These are phyloP conservation scores for Asarcornis scutulata DNA, from an alignment of 2,113 vertebrate species.

Conservation along the genomic window DNA sequence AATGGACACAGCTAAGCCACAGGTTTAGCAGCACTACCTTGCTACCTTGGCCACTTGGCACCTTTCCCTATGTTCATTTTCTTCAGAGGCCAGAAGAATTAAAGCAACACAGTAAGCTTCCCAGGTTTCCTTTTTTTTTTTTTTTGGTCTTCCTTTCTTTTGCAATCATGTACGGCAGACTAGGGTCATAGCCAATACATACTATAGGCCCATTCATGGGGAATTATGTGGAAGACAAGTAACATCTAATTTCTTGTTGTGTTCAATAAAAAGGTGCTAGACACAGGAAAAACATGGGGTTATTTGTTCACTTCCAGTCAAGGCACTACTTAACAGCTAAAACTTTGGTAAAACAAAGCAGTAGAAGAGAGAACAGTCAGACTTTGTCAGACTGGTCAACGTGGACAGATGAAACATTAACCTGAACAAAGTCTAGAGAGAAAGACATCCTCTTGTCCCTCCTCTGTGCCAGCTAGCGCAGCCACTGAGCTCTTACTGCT, in stretches of 20 bases:
- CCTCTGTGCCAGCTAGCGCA: neutral
- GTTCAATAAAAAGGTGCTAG: neutral
- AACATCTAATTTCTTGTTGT: neutral
- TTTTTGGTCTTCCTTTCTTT: neutral
- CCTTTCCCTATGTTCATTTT: neutral
- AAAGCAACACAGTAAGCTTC: neutral
- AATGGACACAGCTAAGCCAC: neutral
- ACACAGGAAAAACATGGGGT: neutral
- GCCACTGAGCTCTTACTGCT: neutral
- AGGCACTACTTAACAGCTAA: neutral
- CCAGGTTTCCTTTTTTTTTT: neutral
- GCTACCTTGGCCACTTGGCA: neutral
- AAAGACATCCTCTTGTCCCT: neutral
- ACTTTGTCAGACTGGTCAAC: neutral
- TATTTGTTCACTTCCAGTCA: neutral
- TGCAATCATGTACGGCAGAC: neutral
- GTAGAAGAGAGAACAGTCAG: neutral
- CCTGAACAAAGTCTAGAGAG: neutral
- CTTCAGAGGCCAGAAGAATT: neutral
- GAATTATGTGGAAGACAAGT: neutral
- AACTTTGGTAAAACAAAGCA: neutral
- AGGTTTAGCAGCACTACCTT: neutral
- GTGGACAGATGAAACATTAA: neutral
- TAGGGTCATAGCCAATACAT: neutral
- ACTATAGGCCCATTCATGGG: neutral